Conservation (phyloP, 2,888 invertebrate species). For the Blera fallax region DNA sequence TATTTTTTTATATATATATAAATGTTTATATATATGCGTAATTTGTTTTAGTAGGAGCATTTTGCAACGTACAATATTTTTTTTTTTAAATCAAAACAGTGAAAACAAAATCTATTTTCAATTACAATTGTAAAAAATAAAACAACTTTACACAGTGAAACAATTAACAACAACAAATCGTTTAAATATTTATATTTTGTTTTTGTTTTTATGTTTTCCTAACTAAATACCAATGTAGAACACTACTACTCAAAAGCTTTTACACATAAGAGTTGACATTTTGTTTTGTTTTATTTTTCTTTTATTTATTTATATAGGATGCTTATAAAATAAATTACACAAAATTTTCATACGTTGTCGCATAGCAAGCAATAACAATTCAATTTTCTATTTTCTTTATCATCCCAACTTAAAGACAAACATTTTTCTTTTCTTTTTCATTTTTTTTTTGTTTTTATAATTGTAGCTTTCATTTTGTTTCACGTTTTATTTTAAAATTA, state of each 20-base stretch:
- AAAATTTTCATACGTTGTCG: constrained; percentile 12
- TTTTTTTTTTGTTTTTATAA: constrained; percentile 15
- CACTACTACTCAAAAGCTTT: constrained; percentile 56
- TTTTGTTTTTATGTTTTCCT: constrained; percentile 17
- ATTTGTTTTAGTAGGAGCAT: constrained; percentile 24
- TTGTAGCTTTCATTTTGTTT: constrained; percentile 6
- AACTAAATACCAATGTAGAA: constrained; percentile 62
- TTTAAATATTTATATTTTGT: constrained; percentile 29
- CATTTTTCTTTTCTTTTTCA: neutral
- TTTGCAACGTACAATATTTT: constrained; percentile 42
- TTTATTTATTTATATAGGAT: constrained; percentile 23
- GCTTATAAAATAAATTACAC: constrained; percentile 59
- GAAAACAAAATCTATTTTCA: neutral
- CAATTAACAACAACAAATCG: constrained; percentile 68
- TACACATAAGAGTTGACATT: constrained; percentile 48
- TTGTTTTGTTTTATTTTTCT: constrained; percentile 24
- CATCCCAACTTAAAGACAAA: constrained; percentile 15
- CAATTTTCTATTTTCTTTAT: neutral
- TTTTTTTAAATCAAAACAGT: constrained; percentile 2
- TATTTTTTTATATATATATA: constrained; percentile 33
- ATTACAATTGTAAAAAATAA: constrained; percentile 19
- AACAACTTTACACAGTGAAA: constrained; percentile 47
- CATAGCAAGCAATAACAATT: constrained; percentile 39
- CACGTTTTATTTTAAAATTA: constrained; percentile 40
- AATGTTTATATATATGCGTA: constrained; percentile 4